Evolutionary conservation across 2,797 vertebrate genomes (phyloP), one percentile per base, ranked within the genome.

Genomic region (Psittacula echo): DNA sequence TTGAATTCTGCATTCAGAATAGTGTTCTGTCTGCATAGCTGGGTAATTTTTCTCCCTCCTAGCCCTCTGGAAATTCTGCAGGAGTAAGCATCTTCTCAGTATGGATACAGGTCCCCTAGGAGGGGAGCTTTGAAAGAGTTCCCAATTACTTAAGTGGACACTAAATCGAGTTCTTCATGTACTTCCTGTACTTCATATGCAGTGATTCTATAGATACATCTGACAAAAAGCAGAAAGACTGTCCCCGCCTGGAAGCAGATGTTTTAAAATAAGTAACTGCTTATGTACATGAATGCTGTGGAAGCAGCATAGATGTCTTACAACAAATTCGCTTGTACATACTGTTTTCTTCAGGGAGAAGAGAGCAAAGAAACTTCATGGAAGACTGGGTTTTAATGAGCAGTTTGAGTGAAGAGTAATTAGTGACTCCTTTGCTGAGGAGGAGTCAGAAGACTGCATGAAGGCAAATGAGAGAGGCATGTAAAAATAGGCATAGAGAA

Each of bases 1-100:
- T 82, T 93, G 83, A 96, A 82, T 89, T 95, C 82, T 96, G 76
- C 92, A 88, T 88, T 96, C 88, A 78, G 82, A 62, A 56, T 65
- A 44, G 9, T 76, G 67, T 94, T 95, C 64, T 95, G 79, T 74
- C 45, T 80, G 67, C 64, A 17, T 61, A 78, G 64, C 23, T 92
- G 20, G 24, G 19, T 79, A 76, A 70, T 94, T 96, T 94, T 94
- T 23, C 44, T 94, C 87, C 12, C 13, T 70, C 22, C 65, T 88
- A 88, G 72, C 74, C 42, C 53, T 66, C 62, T 95, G 86, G 87
- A 58, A 90, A 75, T 61, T 53, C 86, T 79, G 65, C 34, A 70
- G 50, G 47, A 85, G 6, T 84, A 84, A 80, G 48, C 41, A 45
- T 96, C 89, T 95, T 90, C 79, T 94, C n/a, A 44, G 24, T 77